These are phyloP conservation scores for Mirza zaza DNA, from an alignment of 2,113 vertebrate genomes.

Conservation along the genomic window DNA sequence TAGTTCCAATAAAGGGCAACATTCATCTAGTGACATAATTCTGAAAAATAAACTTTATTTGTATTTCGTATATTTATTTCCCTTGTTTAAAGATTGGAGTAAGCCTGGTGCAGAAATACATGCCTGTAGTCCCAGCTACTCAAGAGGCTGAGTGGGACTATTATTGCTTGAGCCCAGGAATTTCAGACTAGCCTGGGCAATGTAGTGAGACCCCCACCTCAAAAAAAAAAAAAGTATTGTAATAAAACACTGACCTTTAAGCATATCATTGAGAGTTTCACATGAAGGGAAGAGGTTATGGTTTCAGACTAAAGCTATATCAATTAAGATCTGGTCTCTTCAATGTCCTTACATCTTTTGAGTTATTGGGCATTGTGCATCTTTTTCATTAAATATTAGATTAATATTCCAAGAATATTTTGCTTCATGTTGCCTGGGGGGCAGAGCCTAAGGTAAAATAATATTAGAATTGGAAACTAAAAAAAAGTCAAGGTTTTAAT, in stretches of 20 bases:
- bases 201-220: background rate
- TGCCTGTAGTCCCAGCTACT: background rate
- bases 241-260: background rate
- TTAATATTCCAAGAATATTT: background rate
- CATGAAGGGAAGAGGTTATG: background rate
- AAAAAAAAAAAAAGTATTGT: background rate
- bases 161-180: background rate
- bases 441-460: background rate
- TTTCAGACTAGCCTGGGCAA: background rate
- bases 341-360: background rate
- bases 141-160: background rate
- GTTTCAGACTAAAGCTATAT: background rate
- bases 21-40: background rate
- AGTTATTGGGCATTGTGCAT: background rate
- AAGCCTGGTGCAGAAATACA: background rate
- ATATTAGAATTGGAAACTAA: background rate
- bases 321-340: background rate
- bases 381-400: background rate
- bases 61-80: background rate
- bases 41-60: conserved; percentile 38
- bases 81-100: conserved; percentile 8
- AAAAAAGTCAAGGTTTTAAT: background rate
- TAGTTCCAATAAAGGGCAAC: background rate
- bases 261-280: background rate
- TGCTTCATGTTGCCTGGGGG: background rate